These are phyloP conservation scores for Drosophila baimaii DNA, from an alignment of 1,140 invertebrate genomes.

Conservation along the genomic window DNA sequence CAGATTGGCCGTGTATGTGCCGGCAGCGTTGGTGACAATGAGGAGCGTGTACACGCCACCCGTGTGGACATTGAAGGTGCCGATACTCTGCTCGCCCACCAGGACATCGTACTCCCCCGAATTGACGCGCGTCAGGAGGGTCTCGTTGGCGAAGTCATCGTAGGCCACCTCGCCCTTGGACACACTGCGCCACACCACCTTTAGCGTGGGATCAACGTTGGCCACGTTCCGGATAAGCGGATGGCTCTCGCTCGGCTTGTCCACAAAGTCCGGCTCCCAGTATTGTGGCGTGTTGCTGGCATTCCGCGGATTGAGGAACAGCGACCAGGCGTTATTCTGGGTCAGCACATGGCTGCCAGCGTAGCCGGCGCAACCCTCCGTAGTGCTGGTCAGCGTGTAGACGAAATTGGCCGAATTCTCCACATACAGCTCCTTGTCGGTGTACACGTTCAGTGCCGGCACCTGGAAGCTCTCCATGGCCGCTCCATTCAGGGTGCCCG, in stretches of 20 bases:
- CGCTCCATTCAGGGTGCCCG: constrained; percentile 25
- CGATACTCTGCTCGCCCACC: constrained; percentile 65
- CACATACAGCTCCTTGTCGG: constrained; percentile 68
- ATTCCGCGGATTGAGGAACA: constrained; percentile 82
- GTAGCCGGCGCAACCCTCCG: constrained; percentile 28
- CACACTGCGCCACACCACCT: constrained; percentile 46
- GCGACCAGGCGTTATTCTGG: constrained; percentile 81
- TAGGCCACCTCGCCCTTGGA: constrained; percentile 51
- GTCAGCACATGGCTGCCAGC: background rate
- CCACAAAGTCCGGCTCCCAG: constrained; percentile 61
- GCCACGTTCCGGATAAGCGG: constrained; percentile 64
- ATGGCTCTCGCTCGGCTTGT: constrained; percentile 73
- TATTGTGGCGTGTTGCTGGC: background rate
- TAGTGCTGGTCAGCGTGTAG: constrained; percentile 24
- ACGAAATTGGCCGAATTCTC: background rate
- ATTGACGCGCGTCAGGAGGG: constrained; percentile 69
- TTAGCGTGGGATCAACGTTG: constrained; percentile 37
- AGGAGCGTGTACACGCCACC: constrained; percentile 88
- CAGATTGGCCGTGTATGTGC: constrained; percentile 1
- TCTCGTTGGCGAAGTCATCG: constrained; percentile 34
- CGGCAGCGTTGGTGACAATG: constrained; percentile 42
- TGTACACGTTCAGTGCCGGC: constrained; percentile 66
- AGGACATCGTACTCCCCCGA: constrained; percentile 84
- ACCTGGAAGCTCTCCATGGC: constrained; percentile 50
- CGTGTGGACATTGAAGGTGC: constrained; percentile 76